Evolutionary conservation across 2,888 invertebrate genomes (phyloP).

Genomic region (Drosophila gaucha): DNA sequence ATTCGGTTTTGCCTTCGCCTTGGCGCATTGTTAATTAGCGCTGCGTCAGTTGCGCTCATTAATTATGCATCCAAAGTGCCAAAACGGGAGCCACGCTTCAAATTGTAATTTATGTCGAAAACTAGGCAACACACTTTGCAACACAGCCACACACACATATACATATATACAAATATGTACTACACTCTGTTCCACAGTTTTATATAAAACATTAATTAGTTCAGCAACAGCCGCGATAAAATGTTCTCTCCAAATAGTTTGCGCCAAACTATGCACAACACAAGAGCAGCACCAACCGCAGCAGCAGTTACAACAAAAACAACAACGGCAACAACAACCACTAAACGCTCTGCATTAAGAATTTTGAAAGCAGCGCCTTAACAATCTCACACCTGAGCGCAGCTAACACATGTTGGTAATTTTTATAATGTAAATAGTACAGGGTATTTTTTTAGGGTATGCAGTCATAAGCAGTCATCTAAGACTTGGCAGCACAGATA

Average conservation of each 20-base stretch:
- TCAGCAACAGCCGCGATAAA: constrained; percentile 35
- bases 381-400: constrained; percentile 47
- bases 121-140: constrained; percentile 10
- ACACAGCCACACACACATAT: neutral
- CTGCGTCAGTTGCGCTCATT: constrained; percentile 44
- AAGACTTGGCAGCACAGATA: too few species aligned
- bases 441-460: constrained; percentile 7
- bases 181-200: neutral
- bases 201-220: constrained; percentile 68
- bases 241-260: constrained; percentile 28
- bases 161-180: neutral
- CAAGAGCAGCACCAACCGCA: neutral
- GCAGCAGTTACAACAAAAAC: neutral
- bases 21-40: constrained; percentile 63
- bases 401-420: constrained; percentile 26
- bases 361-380: constrained; percentile 16
- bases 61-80: constrained; percentile 53
- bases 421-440: neutral
- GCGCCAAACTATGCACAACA: neutral
- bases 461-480: too few species aligned
- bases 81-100: constrained; percentile 25
- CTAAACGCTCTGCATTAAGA: constrained; percentile 17
- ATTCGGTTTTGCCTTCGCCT: constrained; percentile 2
- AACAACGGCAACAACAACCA: neutral
- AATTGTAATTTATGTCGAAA: constrained; percentile 47